Evolutionary conservation across 2,113 vertebrate genomes (phyloP).

Genomic region (Nesogale talazaci): DNA sequence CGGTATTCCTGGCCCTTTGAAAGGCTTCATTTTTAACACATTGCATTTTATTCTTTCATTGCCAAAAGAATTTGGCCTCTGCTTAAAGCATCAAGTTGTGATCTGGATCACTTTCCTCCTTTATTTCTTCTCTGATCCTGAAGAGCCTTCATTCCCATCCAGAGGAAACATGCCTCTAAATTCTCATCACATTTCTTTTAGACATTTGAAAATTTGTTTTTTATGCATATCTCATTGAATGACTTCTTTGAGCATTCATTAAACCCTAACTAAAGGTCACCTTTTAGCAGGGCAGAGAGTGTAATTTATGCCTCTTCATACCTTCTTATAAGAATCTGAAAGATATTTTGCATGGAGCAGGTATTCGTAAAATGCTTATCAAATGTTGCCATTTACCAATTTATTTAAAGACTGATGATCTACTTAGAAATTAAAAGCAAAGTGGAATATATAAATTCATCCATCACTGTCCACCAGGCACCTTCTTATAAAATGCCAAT

Average conservation of each 20-base stretch:
- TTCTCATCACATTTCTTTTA: neutral
- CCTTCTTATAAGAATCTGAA: neutral
- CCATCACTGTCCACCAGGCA: neutral
- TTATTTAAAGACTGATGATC: neutral
- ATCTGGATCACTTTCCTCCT: neutral
- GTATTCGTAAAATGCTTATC: neutral
- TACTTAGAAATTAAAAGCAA: neutral
- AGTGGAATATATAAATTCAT: constrained; percentile 21
- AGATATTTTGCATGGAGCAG: neutral
- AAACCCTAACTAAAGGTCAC: neutral
- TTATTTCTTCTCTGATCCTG: neutral
- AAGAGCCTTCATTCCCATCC: neutral
- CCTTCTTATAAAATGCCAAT: constrained; percentile 6
- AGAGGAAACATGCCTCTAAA: neutral
- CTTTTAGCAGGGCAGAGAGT: neutral
- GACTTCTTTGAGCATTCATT: constrained; percentile 2
- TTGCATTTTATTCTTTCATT: neutral
- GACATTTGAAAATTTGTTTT: neutral
- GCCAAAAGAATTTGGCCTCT: neutral
- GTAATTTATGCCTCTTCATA: neutral
- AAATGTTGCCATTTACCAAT: neutral
- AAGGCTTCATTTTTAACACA: neutral
- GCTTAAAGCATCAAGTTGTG: neutral
- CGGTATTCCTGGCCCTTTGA: neutral
- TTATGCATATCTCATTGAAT: neutral